Conservation (phyloP, 2,888 invertebrate genomes). For the Erpobdella octoculata region DNA sequence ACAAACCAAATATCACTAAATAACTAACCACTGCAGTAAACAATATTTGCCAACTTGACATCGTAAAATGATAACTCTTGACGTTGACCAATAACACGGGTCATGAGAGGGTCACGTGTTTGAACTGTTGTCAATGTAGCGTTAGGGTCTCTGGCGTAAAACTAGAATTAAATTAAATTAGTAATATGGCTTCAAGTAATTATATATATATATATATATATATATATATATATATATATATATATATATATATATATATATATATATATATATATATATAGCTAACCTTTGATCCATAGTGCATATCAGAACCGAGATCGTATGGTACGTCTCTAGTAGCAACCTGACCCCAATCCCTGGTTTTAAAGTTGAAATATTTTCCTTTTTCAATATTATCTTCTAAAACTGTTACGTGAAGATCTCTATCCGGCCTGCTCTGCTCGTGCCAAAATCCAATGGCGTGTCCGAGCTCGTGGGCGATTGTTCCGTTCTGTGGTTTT, state of each 20-base stretch:
- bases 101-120: conserved; percentile 42
- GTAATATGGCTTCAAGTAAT: not conserved
- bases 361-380: conserved; percentile 44
- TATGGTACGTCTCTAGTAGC: conserved; percentile 45
- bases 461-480: conserved; percentile 48
- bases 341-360: conserved; percentile 44
- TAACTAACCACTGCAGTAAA: conserved; percentile 45
- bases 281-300: conserved; percentile 45
- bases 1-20: not conserved
- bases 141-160: conserved; percentile 38
- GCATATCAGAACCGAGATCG: conserved; percentile 49
- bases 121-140: conserved; percentile 39
- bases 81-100: conserved; percentile 46
- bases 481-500: conserved; percentile 45
- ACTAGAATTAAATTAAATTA: conserved; percentile 31
- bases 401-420: conserved; percentile 41
- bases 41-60: conserved; percentile 47
- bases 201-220: not conserved
- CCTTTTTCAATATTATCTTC: conserved; percentile 42
- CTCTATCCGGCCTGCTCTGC: conserved; percentile 47
- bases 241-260: not conserved
- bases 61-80: conserved; percentile 48
- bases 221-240: not conserved
- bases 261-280: not conserved
- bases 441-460: conserved; percentile 50